Evolutionary conservation across 2,113 vertebrate genomes (phyloP).

Genomic region (Caracal caracal): DNA sequence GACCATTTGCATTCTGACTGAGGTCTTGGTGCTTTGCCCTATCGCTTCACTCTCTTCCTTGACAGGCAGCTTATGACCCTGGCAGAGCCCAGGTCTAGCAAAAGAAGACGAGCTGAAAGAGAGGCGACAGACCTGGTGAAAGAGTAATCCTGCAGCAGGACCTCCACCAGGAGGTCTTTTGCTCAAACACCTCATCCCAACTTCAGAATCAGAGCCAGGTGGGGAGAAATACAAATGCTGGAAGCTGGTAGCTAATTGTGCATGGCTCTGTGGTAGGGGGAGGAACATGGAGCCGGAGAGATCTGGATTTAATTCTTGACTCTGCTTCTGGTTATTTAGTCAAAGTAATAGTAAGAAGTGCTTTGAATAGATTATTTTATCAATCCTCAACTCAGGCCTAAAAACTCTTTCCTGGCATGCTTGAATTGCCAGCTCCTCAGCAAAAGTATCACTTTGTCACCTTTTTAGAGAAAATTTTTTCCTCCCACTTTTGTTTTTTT

Average conservation of each 20-base stretch:
- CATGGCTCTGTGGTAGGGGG: not conserved
- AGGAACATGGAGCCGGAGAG: not conserved
- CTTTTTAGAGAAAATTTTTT: not conserved
- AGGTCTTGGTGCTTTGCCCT: not conserved
- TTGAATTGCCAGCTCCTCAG: not conserved
- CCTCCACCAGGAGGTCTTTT: not conserved
- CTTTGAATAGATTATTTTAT: not conserved
- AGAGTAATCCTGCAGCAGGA: not conserved
- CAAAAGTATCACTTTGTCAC: not conserved
- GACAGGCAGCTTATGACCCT: not conserved
- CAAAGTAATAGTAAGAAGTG: not conserved
- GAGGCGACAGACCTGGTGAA: too few species aligned
- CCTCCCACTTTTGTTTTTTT: not conserved
- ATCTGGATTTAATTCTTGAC: not conserved
- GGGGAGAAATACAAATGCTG: not conserved
- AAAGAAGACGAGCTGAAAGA: too few species aligned
- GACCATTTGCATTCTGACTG: not conserved
- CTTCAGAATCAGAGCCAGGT: not conserved
- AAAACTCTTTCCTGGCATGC: not conserved
- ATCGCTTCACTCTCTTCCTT: not conserved
- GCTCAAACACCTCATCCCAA: not conserved
- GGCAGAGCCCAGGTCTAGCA: not conserved
- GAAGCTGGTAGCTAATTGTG: not conserved
- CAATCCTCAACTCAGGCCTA: not conserved
- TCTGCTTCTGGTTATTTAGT: not conserved